Conservation (phyloP, 2,797 vertebrate genomes). For the Tokudaia muenninki region DNA sequence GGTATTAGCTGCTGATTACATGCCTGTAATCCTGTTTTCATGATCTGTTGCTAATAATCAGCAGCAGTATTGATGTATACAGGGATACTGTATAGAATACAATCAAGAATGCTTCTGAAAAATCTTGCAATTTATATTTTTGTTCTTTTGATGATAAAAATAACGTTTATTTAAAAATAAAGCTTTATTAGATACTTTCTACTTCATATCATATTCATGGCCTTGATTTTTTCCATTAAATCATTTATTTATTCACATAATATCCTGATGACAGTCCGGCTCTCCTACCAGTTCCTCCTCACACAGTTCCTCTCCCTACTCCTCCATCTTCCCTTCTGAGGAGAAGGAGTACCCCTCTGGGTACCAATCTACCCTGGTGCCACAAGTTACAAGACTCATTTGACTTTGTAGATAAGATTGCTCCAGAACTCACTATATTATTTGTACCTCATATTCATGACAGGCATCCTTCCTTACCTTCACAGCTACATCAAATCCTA, state of each 20-base stretch:
- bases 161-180: slow-evolving; percentile 9
- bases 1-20: background rate
- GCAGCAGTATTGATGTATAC: background rate
- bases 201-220: too few species aligned
- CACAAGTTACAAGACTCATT: background rate
- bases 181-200: background rate
- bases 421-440: background rate
- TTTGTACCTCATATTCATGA: background rate
- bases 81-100: background rate
- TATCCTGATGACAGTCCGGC: background rate
- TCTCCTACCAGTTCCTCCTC: too few species aligned
- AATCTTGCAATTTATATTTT: background rate
- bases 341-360: background rate
- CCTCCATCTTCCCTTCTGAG: background rate
- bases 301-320: background rate
- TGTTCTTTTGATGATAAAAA: slow-evolving; percentile 13
- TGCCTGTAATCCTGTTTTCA: background rate
- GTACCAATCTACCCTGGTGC: background rate
- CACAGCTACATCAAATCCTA: background rate
- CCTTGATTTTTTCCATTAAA: background rate
- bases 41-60: background rate
- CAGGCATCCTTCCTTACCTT: background rate
- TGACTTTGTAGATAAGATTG: background rate
- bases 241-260: background rate
- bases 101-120: background rate